phyloP scores from a whole-genome alignment of 2,113 vertebrate species.

The Procapra przewalskii region DNA sequence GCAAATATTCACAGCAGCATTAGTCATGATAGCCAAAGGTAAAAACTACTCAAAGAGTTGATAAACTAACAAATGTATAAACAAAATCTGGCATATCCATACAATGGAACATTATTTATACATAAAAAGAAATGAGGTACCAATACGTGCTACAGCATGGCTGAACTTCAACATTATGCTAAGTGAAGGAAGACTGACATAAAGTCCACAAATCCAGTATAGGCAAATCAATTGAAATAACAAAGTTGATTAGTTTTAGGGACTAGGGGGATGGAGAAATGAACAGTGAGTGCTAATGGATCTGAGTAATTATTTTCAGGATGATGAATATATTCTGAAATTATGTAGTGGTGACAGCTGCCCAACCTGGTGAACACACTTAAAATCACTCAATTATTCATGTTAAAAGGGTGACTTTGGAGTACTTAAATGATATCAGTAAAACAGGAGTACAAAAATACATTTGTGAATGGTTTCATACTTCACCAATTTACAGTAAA shows the following conservation, averaged over 20 bases:
- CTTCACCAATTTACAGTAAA: not conserved
- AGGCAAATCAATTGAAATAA: not conserved
- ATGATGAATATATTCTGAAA: not conserved
- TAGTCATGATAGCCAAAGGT: not conserved
- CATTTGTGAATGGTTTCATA: not conserved
- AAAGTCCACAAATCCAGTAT: not conserved
- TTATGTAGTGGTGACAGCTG: accelerated
- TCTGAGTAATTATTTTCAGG: not conserved
- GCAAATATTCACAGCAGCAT: not conserved
- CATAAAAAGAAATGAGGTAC: not conserved
- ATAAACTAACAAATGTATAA: not conserved
- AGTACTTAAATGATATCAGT: not conserved
- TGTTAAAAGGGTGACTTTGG: not conserved
- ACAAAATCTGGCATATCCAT: not conserved
- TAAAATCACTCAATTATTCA: not conserved
- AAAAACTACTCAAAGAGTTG: not conserved
- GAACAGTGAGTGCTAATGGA: not conserved
- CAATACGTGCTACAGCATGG: not conserved
- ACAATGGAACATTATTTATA: not conserved
- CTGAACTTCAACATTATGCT: not conserved
- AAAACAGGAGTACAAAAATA: not conserved
- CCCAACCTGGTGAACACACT: not conserved
- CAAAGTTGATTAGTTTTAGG: not conserved
- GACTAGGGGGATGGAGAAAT: not conserved
- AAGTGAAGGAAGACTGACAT: not conserved